These are phyloP conservation scores for Dasypolia templi DNA, from an alignment of 2,888 invertebrate species.

Conservation along the genomic window DNA sequence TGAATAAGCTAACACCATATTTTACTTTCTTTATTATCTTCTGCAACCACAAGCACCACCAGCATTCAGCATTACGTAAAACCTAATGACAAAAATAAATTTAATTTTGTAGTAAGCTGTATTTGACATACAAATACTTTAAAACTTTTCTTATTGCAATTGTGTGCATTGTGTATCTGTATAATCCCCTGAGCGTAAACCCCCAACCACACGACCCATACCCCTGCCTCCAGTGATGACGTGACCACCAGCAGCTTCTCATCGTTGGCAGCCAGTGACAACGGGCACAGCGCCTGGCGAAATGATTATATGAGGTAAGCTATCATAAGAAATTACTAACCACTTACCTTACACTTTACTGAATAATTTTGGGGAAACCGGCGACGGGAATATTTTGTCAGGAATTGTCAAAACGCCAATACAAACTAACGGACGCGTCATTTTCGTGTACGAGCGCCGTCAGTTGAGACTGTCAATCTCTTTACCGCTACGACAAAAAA, in stretches of 20 bases:
- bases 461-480: not conserved
- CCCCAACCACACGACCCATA: conserved; percentile 82
- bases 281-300: conserved; percentile 86
- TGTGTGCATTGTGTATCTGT: conserved; percentile 86
- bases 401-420: not conserved
- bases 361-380: not conserved
- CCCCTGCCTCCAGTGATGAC: conserved; percentile 86
- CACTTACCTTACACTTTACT: conserved; percentile 13
- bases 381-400: not conserved
- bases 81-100: conserved; percentile 12
- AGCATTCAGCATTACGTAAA: conserved; percentile 42
- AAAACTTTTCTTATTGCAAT: conserved; percentile 72
- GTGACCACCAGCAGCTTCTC: conserved; percentile 86
- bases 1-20: conserved; percentile 33
- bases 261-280: conserved; percentile 82
- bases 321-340: conserved; percentile 15
- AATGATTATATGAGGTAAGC: conserved; percentile 87
- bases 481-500: not conserved
- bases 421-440: not conserved
- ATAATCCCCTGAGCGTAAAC: conserved; percentile 82
- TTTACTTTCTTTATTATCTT: conserved; percentile 35
- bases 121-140: conserved; percentile 62
- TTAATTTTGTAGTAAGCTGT: conserved; percentile 46
- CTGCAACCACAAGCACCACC: conserved; percentile 54
- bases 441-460: not conserved